These are phyloP conservation scores for Dicaeum eximium DNA, from an alignment of 2,113 vertebrate species.

Conservation along the genomic window DNA sequence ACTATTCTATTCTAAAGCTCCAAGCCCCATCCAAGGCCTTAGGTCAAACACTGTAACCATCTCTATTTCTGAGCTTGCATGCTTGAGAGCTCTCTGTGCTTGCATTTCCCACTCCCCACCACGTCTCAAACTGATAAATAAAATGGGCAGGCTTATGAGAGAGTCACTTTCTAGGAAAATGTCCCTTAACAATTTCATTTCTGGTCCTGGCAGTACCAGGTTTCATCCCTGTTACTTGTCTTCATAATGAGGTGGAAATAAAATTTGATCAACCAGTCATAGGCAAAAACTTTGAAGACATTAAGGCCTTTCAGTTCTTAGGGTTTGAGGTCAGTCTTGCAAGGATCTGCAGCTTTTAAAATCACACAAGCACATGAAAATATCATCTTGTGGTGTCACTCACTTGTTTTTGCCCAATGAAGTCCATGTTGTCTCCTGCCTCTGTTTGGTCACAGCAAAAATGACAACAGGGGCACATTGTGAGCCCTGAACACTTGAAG, in stretches of 20 bases:
- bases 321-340: background rate
- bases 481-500: background rate
- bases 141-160: background rate
- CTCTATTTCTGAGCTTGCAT: too few species aligned
- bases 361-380: background rate
- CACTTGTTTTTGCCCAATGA: background rate
- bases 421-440: background rate
- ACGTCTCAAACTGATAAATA: background rate
- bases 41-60: too few species aligned
- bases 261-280: background rate
- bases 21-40: too few species aligned
- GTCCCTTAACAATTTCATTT: background rate
- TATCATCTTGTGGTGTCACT: background rate
- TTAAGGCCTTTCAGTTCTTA: background rate
- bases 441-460: background rate
- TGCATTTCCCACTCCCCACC: background rate
- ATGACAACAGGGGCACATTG: background rate
- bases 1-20: too few species aligned
- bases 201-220: background rate
- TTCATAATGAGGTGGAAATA: background rate
- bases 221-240: background rate
- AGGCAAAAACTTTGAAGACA: background rate
- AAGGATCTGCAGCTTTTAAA: background rate
- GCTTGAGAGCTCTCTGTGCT: too few species aligned
- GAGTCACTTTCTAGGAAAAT: background rate